Percentiles rank a stretch among this genome's conserved stretches.
Conservation (phyloP, 2,888 invertebrate genomes). For the Nasonia oneida region DNA sequence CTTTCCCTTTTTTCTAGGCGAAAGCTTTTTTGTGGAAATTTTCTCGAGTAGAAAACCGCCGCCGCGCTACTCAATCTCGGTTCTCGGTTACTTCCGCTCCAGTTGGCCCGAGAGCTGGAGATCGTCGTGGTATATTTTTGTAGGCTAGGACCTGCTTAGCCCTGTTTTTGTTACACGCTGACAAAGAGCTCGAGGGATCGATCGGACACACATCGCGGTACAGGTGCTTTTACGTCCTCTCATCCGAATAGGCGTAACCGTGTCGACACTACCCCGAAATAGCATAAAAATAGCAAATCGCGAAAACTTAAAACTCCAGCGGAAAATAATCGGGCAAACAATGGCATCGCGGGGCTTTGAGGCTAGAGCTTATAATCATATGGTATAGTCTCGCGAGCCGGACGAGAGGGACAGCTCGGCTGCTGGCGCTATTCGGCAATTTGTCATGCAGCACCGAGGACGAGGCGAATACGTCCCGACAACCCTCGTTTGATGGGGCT, state of each 20-base stretch:
- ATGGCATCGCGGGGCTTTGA: not conserved
- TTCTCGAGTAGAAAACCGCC: conserved; percentile 29
- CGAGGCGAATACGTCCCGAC: conserved; percentile 48
- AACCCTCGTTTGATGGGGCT: conserved; percentile 74
- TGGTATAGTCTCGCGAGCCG: conserved; percentile 18
- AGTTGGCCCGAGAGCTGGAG: conserved; percentile 8
- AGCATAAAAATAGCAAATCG: not conserved
- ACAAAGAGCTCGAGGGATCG: not conserved
- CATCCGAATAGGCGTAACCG: not conserved
- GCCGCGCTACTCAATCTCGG: conserved; percentile 23
- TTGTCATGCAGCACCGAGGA: conserved; percentile 73
- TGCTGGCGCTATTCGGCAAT: conserved; percentile 66
- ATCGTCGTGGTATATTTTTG: conserved; percentile 16
- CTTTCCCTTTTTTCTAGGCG: not conserved
- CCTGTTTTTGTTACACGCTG: not conserved
- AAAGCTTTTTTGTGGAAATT: conserved; percentile 27
- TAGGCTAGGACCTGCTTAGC: not conserved
- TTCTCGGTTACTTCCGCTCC: conserved; percentile 46
- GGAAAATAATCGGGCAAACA: not conserved
- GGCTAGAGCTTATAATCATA: conserved; percentile 47
- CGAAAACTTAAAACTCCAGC: not conserved
- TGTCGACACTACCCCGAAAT: not conserved
- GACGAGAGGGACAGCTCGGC: not conserved
- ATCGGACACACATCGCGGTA: not conserved
- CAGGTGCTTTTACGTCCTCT: not conserved